Base-by-base conservation (phyloP, 2,113 vertebrate genomes). In the Cranoglanis bouderius region DNA sequence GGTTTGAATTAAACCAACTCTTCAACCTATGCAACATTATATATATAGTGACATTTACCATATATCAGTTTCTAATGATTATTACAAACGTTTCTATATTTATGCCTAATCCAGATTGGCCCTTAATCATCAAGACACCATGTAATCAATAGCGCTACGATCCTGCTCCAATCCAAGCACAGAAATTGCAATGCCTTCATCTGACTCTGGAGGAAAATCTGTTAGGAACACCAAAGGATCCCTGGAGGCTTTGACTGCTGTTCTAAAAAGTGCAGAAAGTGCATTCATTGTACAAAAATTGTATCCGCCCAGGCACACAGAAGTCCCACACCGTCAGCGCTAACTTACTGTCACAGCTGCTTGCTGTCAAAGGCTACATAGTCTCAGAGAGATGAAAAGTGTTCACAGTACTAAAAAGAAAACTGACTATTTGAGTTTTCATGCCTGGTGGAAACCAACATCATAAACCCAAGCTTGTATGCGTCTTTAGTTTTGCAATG, bases 201-300 rank as follows among this genome's bases (percentile, higher is more conserved):
- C 32, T 6, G 32, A 29, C 49, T 70, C 35, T 53, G 84, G 32
- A 35, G 46, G 21, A 32, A 85, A 72, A 46, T 70, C 29, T 9
- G 43, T 46, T 32, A 49, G 61, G n/a, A 72, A 70, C 46, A 24
- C 49, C 84, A 72, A 51, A 51, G 84, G 43, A 51, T 85, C 84
- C 63, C 63, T 35, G 63, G 19, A 38, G 63, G 43, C 63, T 70
- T 70, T 13, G 19, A 51, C 18, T 72, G 26, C 63, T 53, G 29
- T 72, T 51, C 40, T 43, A 84, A 63, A 82, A 61, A 72, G 51
- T 12, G 53, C 57, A 67, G 4, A 51, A 72, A 85, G 43, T 43
- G 12, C 16, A 63, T 65, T 43, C 61, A 29, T 26, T 67, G 43
- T n/a, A 13, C 43, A 85, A 21, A 70, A 49, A 70, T 24, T 19